These are phyloP conservation scores for Eospalax fontanierii DNA, from an alignment of 2,797 vertebrate species.

Conservation along the genomic window DNA sequence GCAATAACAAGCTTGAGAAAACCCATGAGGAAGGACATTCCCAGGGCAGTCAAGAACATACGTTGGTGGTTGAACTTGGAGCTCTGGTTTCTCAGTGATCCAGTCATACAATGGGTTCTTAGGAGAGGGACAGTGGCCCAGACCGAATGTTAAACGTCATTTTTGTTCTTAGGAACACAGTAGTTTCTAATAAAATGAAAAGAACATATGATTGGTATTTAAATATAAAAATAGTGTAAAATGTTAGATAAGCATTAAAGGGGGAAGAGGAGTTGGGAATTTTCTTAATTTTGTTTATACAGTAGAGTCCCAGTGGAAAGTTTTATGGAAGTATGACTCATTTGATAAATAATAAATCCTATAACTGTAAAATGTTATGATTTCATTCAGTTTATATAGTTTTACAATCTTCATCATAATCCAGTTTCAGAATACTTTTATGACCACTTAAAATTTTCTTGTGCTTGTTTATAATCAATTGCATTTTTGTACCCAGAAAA, in stretches of 20 bases:
- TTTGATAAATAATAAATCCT: not conserved
- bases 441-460: not conserved
- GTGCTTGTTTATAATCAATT: not conserved
- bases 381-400: not conserved
- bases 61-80: not conserved
- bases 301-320: not conserved
- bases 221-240: not conserved
- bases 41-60: not conserved
- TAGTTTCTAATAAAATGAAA: slow-evolving; percentile 38
- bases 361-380: not conserved
- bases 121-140: not conserved
- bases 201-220: not conserved
- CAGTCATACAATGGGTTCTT: not conserved
- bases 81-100: not conserved
- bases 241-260: not conserved
- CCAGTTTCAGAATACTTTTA: not conserved
- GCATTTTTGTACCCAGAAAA: not conserved
- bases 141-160: not conserved
- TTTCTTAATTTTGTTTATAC: not conserved
- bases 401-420: not conserved
- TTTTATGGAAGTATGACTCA: not conserved
- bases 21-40: not conserved
- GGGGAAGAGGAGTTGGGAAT: not conserved
- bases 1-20: slow-evolving; percentile 18
- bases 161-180: not conserved